Base-by-base conservation (phyloP, 2,113 vertebrate species). In the Oryzias curvinotus region DNA sequence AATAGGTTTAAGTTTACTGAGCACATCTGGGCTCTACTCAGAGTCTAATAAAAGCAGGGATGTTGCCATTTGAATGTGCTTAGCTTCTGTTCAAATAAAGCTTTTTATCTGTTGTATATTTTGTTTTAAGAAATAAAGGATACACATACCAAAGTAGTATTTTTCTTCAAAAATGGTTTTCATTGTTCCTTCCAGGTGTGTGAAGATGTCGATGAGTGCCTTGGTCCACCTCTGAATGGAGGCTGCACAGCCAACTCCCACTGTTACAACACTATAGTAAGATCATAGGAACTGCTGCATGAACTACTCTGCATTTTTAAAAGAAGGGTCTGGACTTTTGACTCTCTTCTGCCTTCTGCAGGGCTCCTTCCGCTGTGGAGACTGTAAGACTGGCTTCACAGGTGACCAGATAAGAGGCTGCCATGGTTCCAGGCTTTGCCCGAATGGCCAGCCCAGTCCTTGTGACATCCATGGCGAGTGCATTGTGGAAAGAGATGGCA, bases 341-440 rank as follows among this genome's bases (percentile, higher is more conserved):
- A 76, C 57, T 44, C 19, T 63, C 41, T n/a, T 1, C 26, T 53
- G 16, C 83, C 4, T 53, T 54, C 58, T 41, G 18, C 79, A 99
- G 97, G 97, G 97, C 4, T 97, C 96, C 26, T 99, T 94, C 75
- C 91, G 68, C 62, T 99, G 97, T 61, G 96, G 95, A 17, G 90
- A 92, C 19, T 99, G 97, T 78, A 93, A 91, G 79, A 30, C 89
- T 26, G 97, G 95, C 10, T 98, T 94, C 68, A 90, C 72, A 13
- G 96, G 96, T 16, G 94, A 99, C 82, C 96, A 98, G 86, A 61
- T 45, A 4, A 90, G 76, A 13, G 97, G 96, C 5, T 99, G 97
- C 83, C 91, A 82, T 54, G 81, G 84, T 0, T 86, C 91, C 25
- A 91, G 78, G 63, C 92, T 87, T 71, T 99, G 97, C 81, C 87